A percentile compares a stretch with the other conserved stretches of the same genome.
Conservation (phyloP, 1,140 invertebrate genomes). For the Drosophila micromelanica region DNA sequence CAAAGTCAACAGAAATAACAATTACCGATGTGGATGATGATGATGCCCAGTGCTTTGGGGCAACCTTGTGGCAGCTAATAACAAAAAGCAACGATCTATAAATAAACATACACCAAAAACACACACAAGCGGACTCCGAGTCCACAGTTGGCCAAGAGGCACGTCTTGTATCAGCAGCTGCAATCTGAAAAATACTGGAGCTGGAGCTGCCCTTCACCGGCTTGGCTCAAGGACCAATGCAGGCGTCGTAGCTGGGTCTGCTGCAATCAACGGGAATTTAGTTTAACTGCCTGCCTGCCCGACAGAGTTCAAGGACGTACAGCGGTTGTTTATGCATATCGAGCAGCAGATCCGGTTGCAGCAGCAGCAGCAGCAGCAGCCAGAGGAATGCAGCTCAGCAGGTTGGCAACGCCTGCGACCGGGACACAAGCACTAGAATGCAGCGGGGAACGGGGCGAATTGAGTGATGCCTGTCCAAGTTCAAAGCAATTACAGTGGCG, state of each 20-base stretch:
- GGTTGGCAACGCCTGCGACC: conserved; percentile 44
- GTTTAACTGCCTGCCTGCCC: conserved; percentile 61
- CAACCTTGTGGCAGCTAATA: conserved; percentile 71
- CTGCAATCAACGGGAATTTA: conserved; percentile 73
- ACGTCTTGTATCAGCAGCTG: conserved; percentile 66
- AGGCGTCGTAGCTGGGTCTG: conserved; percentile 14
- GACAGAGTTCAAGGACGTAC: conserved; percentile 74
- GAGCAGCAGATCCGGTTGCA: conserved; percentile 53
- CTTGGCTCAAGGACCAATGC: conserved; percentile 60
- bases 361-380: conserved; percentile 31
- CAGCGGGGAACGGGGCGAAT: conserved; percentile 19
- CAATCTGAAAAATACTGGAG: conserved; percentile 47
- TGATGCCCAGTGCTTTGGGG: conserved; percentile 67
- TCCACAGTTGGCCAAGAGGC: conserved; percentile 43
- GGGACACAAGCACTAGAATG: conserved; percentile 12
- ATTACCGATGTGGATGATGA: conserved; percentile 48
- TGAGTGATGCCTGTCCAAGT: conserved; percentile 59
- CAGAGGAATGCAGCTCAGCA: conserved; percentile 57
- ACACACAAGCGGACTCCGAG: neutral
- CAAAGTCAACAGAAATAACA: conserved; percentile 46
- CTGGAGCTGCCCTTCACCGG: conserved; percentile 66
- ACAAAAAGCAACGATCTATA: conserved; percentile 63
- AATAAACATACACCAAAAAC: conserved; percentile 64
- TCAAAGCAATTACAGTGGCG: conserved; percentile 73
- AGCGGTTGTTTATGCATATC: conserved; percentile 66